phyloP scores from a whole-genome alignment of 1,140 invertebrate genomes.

The Ganaspis sp. region DNA sequence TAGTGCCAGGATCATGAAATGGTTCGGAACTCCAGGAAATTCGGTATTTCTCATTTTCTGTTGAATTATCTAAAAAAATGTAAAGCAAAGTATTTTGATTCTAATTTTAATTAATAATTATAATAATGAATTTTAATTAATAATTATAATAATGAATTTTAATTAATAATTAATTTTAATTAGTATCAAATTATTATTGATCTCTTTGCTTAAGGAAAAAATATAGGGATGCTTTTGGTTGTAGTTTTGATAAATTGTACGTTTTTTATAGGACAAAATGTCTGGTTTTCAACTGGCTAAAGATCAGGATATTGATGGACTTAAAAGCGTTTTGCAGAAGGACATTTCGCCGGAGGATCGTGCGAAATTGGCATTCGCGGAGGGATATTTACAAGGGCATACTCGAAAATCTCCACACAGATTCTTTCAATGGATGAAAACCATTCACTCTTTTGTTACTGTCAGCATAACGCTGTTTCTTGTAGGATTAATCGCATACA shows the following conservation, averaged over 20 bases:
- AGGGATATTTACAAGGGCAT: slow-evolving; percentile 88
- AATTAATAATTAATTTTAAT: neutral
- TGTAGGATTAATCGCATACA: too few species aligned
- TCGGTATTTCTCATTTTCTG: too few species aligned
- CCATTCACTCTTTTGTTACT: slow-evolving; percentile 77
- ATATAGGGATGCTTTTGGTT: slow-evolving; percentile 34
- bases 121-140: too few species aligned
- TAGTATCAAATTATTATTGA: too few species aligned
- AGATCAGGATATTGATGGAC: slow-evolving; percentile 50
- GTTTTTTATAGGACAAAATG: slow-evolving; percentile 39
- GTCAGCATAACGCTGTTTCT: neutral
- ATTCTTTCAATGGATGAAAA: slow-evolving; percentile 83
- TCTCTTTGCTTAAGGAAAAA: too few species aligned
- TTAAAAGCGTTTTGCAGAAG: slow-evolving; percentile 61
- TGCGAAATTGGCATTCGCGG: slow-evolving; percentile 92
- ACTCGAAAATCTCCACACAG: slow-evolving; percentile 78
- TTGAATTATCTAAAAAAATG: too few species aligned
- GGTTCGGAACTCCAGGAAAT: slow-evolving; percentile 50
- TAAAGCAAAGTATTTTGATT: too few species aligned
- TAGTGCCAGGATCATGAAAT: slow-evolving; percentile 67
- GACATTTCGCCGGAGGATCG: slow-evolving; percentile 77
- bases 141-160: neutral
- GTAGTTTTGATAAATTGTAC: slow-evolving; percentile 16
- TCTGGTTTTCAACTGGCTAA: neutral
- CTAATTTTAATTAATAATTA: too few species aligned